These are phyloP conservation scores for Philopotamus ludificatus DNA, from an alignment of 1,140 invertebrate genomes.

Conservation along the genomic window DNA sequence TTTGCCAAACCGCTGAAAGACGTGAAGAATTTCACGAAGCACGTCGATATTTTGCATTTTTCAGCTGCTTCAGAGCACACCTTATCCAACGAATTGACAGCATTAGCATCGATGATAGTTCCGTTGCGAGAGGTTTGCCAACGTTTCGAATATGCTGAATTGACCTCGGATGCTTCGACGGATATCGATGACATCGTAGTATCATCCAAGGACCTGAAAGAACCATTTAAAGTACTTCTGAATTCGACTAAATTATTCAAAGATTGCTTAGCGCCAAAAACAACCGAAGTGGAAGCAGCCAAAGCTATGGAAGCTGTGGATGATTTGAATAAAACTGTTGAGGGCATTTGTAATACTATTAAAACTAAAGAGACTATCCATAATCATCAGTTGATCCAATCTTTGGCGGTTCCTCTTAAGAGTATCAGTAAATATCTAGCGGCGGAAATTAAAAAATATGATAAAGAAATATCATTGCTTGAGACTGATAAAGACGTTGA, in stretches of 20 bases:
- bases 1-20: slow-evolving; percentile 33
- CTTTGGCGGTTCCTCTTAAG: slow-evolving; percentile 2
- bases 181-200: slow-evolving; percentile 23
- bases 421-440: background rate
- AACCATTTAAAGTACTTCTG: background rate
- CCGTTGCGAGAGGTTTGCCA: slow-evolving; percentile 37
- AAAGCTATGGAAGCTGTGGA: background rate
- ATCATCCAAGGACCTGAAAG: background rate
- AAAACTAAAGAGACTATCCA: background rate
- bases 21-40: slow-evolving; percentile 31
- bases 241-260: slow-evolving; percentile 2
- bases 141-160: slow-evolving; percentile 28
- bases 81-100: slow-evolving; percentile 8
- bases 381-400: slow-evolving; percentile 14
- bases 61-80: background rate
- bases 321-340: background rate
- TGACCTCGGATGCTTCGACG: background rate
- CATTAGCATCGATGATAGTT: slow-evolving; percentile 17
- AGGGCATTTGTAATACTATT: background rate
- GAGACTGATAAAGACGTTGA: slow-evolving; percentile 12
- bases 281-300: background rate
- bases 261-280: background rate
- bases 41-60: slow-evolving; percentile 19
- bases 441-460: slow-evolving; percentile 1
- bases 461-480: slow-evolving; percentile 2